Conservation (phyloP, 2,888 invertebrate species). For the Lithophane ornitopus region DNA sequence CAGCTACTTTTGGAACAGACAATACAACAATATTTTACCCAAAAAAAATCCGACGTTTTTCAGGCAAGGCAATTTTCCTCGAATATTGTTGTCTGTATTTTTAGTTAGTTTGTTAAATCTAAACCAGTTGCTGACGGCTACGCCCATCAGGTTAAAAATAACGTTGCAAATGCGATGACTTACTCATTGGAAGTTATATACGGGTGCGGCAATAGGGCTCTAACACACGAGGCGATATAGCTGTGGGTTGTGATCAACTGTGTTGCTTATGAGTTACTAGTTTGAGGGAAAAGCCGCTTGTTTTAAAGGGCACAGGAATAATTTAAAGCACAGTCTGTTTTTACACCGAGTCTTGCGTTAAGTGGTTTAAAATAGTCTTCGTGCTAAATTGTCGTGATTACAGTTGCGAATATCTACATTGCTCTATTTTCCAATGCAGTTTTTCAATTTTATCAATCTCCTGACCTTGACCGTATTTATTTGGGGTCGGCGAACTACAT, state of each 20-base stretch:
- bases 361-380: neutral
- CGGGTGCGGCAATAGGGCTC: conserved; percentile 34
- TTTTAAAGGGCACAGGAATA: neutral
- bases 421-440: neutral
- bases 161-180: conserved; percentile 43
- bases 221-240: conserved; percentile 4
- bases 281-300: neutral
- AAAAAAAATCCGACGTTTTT: neutral
- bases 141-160: conserved; percentile 52
- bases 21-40: neutral
- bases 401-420: neutral
- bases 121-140: conserved; percentile 20
- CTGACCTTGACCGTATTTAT: neutral
- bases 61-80: conserved; percentile 1
- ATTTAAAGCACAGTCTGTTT: neutral
- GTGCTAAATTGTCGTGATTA: too few species aligned
- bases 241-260: neutral
- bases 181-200: conserved; percentile 37
- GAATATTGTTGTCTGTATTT: conserved; percentile 16
- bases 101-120: conserved; percentile 25
- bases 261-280: neutral
- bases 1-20: too few species aligned
- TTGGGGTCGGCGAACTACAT: neutral
- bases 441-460: too few species aligned
- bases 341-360: neutral